Conservation (phyloP, 2,888 invertebrate species). For the Aphidius colemani region DNA sequence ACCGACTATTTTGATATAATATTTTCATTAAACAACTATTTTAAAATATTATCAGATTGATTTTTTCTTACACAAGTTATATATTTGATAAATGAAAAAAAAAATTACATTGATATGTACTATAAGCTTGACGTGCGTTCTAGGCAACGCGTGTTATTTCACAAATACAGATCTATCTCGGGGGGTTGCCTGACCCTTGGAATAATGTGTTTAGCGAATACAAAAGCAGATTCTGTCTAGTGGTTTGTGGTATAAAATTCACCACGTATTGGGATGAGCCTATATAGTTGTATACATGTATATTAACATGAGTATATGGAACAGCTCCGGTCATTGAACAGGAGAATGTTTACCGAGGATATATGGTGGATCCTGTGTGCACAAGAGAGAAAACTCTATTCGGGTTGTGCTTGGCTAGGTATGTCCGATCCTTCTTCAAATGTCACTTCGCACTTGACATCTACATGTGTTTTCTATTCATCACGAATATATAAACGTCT, state of each 20-base stretch:
- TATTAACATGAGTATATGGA: constrained; percentile 20
- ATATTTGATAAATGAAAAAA: not conserved
- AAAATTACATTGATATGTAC: constrained; percentile 50
- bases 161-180: constrained; percentile 57
- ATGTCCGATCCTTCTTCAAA: constrained; percentile 25
- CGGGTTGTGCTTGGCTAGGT: constrained; percentile 30
- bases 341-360: constrained; percentile 42
- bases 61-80: too few species aligned
- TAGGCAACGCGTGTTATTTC: constrained; percentile 56
- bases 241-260: constrained; percentile 10
- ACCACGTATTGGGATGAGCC: constrained; percentile 8
- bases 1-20: not conserved
- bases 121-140: constrained; percentile 49
- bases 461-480: constrained; percentile 58
- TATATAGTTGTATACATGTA: constrained; percentile 11
- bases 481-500: constrained; percentile 32
- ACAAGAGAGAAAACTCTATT: constrained; percentile 3
- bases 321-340: constrained; percentile 35
- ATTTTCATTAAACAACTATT: too few species aligned
- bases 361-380: constrained; percentile 3
- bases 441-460: constrained; percentile 39
- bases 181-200: constrained; percentile 56
- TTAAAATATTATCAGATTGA: too few species aligned
- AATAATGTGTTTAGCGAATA: constrained; percentile 58
- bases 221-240: constrained; percentile 43